These are phyloP conservation scores for Stigmatopora argus DNA, from an alignment of 2,113 vertebrate species.

Conservation along the genomic window DNA sequence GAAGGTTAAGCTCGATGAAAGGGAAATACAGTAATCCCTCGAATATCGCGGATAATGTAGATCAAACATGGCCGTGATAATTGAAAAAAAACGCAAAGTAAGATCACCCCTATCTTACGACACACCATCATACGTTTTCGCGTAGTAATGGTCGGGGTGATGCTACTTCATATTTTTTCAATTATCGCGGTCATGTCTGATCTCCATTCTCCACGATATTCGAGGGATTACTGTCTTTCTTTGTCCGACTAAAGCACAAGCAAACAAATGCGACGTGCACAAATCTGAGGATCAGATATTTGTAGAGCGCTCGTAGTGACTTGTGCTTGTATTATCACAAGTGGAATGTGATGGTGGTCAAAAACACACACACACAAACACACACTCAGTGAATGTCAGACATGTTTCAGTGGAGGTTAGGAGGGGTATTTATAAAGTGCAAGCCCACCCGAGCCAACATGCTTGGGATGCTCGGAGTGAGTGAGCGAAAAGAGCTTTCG, in stretches of 20 bases:
- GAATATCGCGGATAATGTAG: no score
- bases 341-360: neutral
- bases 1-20: no score
- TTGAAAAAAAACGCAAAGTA: no score
- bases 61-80: no score
- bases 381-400: constrained; percentile 39
- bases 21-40: no score
- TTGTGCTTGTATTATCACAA: neutral
- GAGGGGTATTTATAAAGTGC: constrained; percentile 65
- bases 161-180: no score
- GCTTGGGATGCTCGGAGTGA: constrained; percentile 56
- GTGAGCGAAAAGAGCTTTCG: constrained; percentile 42
- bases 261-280: neutral
- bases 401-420: constrained; percentile 32
- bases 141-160: no score
- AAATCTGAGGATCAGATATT: neutral
- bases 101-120: no score
- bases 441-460: constrained; percentile 55
- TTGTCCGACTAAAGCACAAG: no score
- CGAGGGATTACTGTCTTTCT: neutral
- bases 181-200: no score
- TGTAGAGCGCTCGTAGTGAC: neutral
- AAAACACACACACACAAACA: neutral
- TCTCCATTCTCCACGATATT: no score
- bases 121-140: no score